phyloP scores from a whole-genome alignment of 2,113 vertebrate species.

The Siniperca knerii region DNA sequence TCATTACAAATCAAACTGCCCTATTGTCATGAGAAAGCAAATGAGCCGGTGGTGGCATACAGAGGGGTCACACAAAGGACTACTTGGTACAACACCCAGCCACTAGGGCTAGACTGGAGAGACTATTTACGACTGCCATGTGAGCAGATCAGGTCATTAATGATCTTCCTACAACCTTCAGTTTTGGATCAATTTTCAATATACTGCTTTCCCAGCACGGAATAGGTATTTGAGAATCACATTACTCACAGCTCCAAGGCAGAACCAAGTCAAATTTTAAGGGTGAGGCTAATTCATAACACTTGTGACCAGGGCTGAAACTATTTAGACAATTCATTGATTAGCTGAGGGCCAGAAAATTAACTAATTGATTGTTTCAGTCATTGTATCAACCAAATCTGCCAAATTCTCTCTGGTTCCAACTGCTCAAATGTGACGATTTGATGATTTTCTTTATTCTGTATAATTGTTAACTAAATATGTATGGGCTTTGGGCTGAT shows the following conservation, averaged over 20 bases:
- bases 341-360: background rate
- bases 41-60: conserved; percentile 9
- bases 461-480: background rate
- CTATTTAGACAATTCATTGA: background rate
- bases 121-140: conserved; percentile 19
- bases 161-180: background rate
- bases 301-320: background rate
- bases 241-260: background rate
- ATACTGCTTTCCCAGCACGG: background rate
- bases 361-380: background rate
- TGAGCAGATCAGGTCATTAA: conserved; percentile 1
- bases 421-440: background rate
- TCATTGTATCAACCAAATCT: background rate
- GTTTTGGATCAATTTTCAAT: conserved; percentile 11
- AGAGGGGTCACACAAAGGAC: conserved; percentile 34
- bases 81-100: conserved; percentile 39
- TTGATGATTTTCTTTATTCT: background rate
- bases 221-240: background rate
- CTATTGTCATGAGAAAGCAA: conserved; percentile 38
- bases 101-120: background rate
- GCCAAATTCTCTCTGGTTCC: background rate
- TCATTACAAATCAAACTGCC: conserved; percentile 55
- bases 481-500: background rate
- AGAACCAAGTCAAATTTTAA: background rate
- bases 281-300: background rate